Percentiles rank a stretch among this genome's conserved stretches.
Conservation (phyloP, 2,113 vertebrate species). For the Centropus bengalensis region DNA sequence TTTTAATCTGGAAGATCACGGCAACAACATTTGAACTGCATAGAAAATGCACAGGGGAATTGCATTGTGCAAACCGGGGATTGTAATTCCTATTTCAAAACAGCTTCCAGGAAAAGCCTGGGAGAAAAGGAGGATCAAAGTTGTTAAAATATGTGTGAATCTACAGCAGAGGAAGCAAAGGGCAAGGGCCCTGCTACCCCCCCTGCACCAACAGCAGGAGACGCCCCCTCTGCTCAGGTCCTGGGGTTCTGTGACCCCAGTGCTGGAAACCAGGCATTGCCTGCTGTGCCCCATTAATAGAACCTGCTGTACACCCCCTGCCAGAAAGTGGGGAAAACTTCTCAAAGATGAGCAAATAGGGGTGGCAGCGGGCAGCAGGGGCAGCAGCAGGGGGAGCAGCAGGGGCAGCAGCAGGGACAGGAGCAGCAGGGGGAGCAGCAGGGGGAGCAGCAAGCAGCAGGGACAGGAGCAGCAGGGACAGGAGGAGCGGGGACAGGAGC, state of each 20-base stretch:
- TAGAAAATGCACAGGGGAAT: background rate
- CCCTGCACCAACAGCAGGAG: background rate
- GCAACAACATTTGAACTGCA: background rate
- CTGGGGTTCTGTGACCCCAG: background rate
- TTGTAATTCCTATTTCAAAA: background rate
- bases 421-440: background rate
- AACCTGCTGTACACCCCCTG: too few relatives aligned
- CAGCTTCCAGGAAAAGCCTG: background rate
- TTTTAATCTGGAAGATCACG: background rate
- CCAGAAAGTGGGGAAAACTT: too few relatives aligned
- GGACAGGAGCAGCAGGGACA: too few relatives aligned
- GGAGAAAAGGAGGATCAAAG: constrained; percentile 61
- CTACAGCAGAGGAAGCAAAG: background rate
- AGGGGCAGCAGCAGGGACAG: background rate
- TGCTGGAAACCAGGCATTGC: background rate
- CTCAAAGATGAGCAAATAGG: too few relatives aligned
- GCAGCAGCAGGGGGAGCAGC: too few relatives aligned
- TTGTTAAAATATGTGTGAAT: background rate
- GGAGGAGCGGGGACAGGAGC: too few relatives aligned
- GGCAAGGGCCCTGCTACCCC: background rate
- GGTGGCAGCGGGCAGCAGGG: too few relatives aligned
- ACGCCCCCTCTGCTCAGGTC: background rate
- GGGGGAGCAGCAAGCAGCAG: background rate
- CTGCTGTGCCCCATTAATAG: background rate
- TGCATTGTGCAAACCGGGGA: background rate